Evolutionary conservation across 2,888 invertebrate species (phyloP), one percentile per base, ranked within the genome.

Genomic region (Acanthosoma haemorrhoidale): DNA sequence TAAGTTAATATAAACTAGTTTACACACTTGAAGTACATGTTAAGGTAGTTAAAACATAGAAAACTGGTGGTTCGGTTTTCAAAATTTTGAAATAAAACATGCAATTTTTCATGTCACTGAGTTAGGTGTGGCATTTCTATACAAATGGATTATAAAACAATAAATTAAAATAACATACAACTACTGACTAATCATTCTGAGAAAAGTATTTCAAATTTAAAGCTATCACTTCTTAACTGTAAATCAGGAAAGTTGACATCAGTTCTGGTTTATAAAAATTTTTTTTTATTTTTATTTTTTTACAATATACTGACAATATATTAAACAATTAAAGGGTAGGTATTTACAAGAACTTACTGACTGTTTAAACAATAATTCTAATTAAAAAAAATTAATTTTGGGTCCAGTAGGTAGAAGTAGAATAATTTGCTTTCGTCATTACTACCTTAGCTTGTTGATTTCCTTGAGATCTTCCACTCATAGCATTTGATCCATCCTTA

Each of bases 391-490:
- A 15, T 66, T 51, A 72, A 68, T 72, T 70, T n/a, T 60, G 70
- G 32, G 72, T 9, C 72, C 72, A 72, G 43, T 72, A 72, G 25
- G 59, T 72, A 39, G 72, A 72, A 18, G 71, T 38, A 15, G 67
- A 51, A 58, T 70, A 72, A 39, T 72, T 72, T 18, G 70, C 58
- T 68, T 72, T 72, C 9, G 70, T 60, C 63, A 63, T 63, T 32
- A 67, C 51, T 29, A 58, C 70, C 29, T 72, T 72, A 60, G 70
- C 60, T 16, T 70, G 72, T 31, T 72, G 70, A 63, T 68, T 72
- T 21, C 70, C 70, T 18, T 70, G 60, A 36, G 72, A 72, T 58
- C 72, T 63, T 34, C 72, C 70, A 57, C 70, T 72, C 36, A 72
- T 70, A 3, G 68, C 68, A 31, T 67, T 72, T 11, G 70, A 59